Base-by-base conservation (phyloP, 2,888 invertebrate species). In the Antheraea yamamai region DNA sequence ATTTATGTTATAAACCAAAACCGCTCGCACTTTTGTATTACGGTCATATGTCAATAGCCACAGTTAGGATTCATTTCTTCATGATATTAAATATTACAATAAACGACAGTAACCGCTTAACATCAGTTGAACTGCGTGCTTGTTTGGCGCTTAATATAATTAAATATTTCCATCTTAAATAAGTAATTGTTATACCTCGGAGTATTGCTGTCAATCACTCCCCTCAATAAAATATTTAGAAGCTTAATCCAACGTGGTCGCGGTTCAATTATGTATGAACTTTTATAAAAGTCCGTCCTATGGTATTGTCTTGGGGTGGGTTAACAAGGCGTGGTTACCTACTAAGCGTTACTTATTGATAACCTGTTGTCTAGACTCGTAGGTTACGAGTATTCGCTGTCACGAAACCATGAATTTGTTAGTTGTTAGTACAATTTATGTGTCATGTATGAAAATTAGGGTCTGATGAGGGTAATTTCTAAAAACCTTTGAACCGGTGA, bases 201-300 rank as follows among this genome's bases (percentile, higher is more conserved):
- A 87, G 79, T 82, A 76, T 79, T 79, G 80, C 91, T 91, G 94
- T 94, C 94, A 94, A 92, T 95, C 94, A 94, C 85, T 85, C 82
- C 79, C 84, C 86, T 85, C 82, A 88, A 94, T 94, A 91, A 94
- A 94, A 92, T 94, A 95, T 95, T 94, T 89, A 94, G 92, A 90
- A 90, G 89, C 87, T 87, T 91, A 92, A 93, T 94, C 89, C 91
- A 85, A 86, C 88, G 88, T 88, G 90, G 88, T 89, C 90, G 85
- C 91, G 85, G 89, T 90, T 91, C 91, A 91, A 94, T 94, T 94
- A 93, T 88, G 85, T 85, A 85, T 87, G 86, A 83, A 85, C 85
- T 89, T 92, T 90, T 89, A 86, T 86, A 88, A 88, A 88, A 86
- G 87, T 85, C 80, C 81, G 81, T 84, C 85, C 85, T 85, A 89